These are phyloP conservation scores for Sebastes hubbsi DNA, from an alignment of 2,797 vertebrate species.

Conservation along the genomic window DNA sequence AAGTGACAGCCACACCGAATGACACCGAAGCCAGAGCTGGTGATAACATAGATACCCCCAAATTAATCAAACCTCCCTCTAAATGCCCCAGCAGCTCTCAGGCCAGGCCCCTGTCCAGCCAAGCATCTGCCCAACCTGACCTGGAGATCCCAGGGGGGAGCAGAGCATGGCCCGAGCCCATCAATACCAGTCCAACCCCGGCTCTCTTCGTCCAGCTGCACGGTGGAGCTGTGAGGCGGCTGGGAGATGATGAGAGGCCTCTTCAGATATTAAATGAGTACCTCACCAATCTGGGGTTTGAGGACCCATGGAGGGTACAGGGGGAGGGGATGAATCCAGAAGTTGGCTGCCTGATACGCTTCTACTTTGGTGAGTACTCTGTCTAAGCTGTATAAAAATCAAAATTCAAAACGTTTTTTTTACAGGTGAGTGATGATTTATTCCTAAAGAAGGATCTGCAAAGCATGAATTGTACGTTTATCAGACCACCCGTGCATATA, in stretches of 20 bases:
- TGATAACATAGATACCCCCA: not conserved
- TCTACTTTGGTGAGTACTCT: constrained; percentile 88
- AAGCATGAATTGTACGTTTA: not conserved
- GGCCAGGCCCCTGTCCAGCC: constrained; percentile 62
- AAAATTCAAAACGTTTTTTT: not conserved
- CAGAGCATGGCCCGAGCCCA: constrained; percentile 49
- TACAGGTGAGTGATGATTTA: not conserved
- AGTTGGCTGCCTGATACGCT: constrained; percentile 91
- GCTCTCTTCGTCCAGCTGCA: constrained; percentile 90
- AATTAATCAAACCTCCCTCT: constrained; percentile 35
- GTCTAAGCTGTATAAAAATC: not conserved
- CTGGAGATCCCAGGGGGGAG: constrained; percentile 33
- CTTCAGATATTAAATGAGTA: constrained; percentile 92
- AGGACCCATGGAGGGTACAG: constrained; percentile 90
- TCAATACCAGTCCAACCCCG: constrained; percentile 60
- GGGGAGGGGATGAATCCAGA: constrained; percentile 93
- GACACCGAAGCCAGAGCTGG: not conserved
- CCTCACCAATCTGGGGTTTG: constrained; percentile 90
- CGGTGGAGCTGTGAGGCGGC: constrained; percentile 87
- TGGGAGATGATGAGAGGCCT: constrained; percentile 88
- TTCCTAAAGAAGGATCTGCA: not conserved
- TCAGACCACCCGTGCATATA: not conserved
- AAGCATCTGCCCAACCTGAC: constrained; percentile 55
- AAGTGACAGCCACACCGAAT: constrained; percentile 11
- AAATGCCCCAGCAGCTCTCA: constrained; percentile 71